These are phyloP conservation scores for Babylonia areolata DNA, from an alignment of 1,140 invertebrate genomes.

Conservation along the genomic window DNA sequence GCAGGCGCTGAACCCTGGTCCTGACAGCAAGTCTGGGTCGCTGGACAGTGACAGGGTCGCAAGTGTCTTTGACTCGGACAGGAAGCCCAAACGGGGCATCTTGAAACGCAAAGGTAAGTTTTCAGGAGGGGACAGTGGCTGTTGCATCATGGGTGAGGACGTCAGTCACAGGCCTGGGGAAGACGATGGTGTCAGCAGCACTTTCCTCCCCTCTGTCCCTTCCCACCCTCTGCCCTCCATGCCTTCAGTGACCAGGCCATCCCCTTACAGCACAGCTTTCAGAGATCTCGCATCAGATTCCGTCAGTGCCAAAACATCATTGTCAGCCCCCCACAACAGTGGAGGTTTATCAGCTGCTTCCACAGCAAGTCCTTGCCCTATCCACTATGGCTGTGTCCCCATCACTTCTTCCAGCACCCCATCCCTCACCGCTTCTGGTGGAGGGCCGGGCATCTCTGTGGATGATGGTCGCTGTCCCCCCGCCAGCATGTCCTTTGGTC, in stretches of 20 bases:
- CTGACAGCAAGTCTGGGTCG: slow-evolving; percentile 50
- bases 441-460: neutral
- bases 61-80: slow-evolving; percentile 64
- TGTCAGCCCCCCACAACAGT: neutral
- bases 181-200: neutral
- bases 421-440: neutral
- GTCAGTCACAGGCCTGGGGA: slow-evolving; percentile 41
- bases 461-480: neutral
- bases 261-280: neutral
- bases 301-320: neutral
- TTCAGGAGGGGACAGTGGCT: slow-evolving; percentile 67
- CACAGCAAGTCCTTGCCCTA: neutral
- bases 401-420: neutral
- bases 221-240: neutral
- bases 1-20: neutral
- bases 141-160: slow-evolving; percentile 59
- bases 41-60: slow-evolving; percentile 27
- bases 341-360: neutral
- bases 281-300: neutral
- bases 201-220: neutral
- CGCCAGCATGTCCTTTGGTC: neutral
- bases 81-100: slow-evolving; percentile 67
- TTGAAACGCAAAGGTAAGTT: slow-evolving; percentile 70
- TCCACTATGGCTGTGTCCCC: neutral
- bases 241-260: neutral